Conservation (phyloP, 1,140 invertebrate genomes). For the Leguminivora glycinivorella region DNA sequence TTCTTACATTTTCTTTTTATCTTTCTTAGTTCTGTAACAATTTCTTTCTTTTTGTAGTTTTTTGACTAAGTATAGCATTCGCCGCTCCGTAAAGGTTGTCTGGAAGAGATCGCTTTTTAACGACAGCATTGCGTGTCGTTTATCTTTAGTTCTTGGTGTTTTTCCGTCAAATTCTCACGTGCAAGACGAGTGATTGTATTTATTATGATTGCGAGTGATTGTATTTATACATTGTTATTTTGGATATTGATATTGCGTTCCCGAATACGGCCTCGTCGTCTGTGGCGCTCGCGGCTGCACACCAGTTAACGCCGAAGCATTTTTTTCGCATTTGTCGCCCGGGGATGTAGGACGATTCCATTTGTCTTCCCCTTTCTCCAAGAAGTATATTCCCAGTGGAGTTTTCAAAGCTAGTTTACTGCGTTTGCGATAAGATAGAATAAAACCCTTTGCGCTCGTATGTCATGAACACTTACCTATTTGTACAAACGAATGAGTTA, state of each 20-base stretch:
- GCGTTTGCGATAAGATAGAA: conserved; percentile 62
- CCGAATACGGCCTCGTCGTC: not conserved
- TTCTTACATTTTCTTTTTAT: too few relatives aligned
- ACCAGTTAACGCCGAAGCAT: conserved; percentile 7
- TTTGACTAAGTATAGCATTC: too few relatives aligned
- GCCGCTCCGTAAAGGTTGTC: too few relatives aligned
- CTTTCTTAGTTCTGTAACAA: too few relatives aligned
- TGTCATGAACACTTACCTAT: conserved; percentile 41
- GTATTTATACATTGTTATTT: too few relatives aligned
- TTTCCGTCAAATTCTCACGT: too few relatives aligned
- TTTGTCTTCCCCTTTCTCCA: conserved; percentile 56
- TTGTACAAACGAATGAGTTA: not conserved
- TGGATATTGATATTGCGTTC: not conserved
- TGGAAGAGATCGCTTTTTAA: too few relatives aligned
- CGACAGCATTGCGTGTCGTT: too few relatives aligned
- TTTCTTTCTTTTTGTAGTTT: too few relatives aligned
- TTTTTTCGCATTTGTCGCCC: conserved; percentile 24
- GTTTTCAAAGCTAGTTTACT: conserved; percentile 64
- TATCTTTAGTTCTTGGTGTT: too few relatives aligned
- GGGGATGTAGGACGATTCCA: conserved; percentile 44
- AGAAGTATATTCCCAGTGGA: conserved; percentile 58
- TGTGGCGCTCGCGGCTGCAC: conserved; percentile 4
- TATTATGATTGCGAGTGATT: too few relatives aligned
- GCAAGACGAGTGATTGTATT: too few relatives aligned
- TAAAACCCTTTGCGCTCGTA: conserved; percentile 58